Conservation (phyloP, 92 coral and sea anemone genomes). For the Zoanthus sociatus region DNA sequence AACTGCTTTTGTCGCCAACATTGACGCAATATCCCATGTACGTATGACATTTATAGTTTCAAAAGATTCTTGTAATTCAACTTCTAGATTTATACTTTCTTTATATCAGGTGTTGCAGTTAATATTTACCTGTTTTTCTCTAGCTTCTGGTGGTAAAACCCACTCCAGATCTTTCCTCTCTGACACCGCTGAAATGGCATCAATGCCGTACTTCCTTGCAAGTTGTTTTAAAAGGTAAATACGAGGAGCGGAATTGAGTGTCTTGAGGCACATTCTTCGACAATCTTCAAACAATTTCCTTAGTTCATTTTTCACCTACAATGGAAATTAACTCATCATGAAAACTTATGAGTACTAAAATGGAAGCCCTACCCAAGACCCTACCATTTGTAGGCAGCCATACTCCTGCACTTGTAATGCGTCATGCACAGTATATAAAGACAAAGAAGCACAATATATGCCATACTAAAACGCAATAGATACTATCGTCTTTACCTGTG, state of each 20-base stretch:
- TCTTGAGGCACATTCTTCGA: constrained; percentile 57
- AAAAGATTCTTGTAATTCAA: no score
- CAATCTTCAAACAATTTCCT: constrained; percentile 60
- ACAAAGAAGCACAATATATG: no score
- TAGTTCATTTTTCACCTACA: constrained; percentile 45
- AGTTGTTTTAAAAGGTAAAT: constrained; percentile 77
- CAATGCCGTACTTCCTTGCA: constrained; percentile 74
- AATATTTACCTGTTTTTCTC: constrained; percentile 26
- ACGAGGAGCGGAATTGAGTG: constrained; percentile 63
- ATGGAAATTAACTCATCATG: not conserved
- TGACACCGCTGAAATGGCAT: constrained; percentile 60
- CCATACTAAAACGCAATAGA: no score
- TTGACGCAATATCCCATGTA: no score
- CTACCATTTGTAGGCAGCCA: no score
- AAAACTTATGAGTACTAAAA: no score
- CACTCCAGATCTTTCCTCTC: constrained; percentile 63
- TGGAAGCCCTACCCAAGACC: no score
- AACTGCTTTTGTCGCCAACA: no score
- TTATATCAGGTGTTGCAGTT: not conserved
- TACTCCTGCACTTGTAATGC: no score
- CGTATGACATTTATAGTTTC: no score
- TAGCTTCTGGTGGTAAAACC: constrained; percentile 70
- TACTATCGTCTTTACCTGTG: not conserved
- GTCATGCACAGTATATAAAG: no score
- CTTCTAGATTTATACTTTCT: no score